Evolutionary conservation across 2,113 vertebrate genomes (phyloP), one percentile per base, ranked within the genome.

Genomic region (Ciconia stormi): DNA sequence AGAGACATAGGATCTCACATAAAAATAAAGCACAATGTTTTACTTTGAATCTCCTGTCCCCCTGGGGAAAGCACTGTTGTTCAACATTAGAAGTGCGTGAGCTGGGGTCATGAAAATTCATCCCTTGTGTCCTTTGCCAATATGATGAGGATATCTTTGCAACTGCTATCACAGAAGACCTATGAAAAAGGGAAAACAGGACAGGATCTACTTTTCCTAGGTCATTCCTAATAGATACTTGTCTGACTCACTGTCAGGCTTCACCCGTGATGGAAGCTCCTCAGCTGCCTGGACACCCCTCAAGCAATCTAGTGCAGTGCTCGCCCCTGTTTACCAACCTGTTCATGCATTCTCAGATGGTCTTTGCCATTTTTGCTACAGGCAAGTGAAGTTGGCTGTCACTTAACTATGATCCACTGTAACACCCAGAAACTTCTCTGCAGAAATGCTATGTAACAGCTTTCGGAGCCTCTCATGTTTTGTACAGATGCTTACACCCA

Each of bases 321-420:
- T 87, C 46, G 6, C 10, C 22, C 13, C 2, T 29, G 23, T 63
- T 82, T 67, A 17, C 26, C n/a, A 62, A 11, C 10, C 36, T 47
- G 16, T 73, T 55, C 6, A 6, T 40, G 17, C 34, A 7, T 38
- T 55, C 22, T 65, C 25, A 81, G 49, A 10, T 6, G 1, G 4
- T 17, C 14, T 79, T 92, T 36, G 4, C 25, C n/a, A 30, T 72
- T 83, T 70, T 11, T 82, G 49, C 40, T 47, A n/a, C 12, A 32
- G 23, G 7, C 1, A 34, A 9, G 53, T 2, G 3, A 70, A 30
- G 2, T 10, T 61, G 18, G 2, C 32, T 87, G 11, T 18, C 14
- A 18, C 17, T 42, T 56, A 17, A 0, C 34, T 38, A 1, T 1
- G 7, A 44, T 22, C 22, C 25, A 7, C 21, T 0, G 0, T 9